phyloP scores from a whole-genome alignment of 1,140 invertebrate genomes.

The Drosophila bocqueti region DNA sequence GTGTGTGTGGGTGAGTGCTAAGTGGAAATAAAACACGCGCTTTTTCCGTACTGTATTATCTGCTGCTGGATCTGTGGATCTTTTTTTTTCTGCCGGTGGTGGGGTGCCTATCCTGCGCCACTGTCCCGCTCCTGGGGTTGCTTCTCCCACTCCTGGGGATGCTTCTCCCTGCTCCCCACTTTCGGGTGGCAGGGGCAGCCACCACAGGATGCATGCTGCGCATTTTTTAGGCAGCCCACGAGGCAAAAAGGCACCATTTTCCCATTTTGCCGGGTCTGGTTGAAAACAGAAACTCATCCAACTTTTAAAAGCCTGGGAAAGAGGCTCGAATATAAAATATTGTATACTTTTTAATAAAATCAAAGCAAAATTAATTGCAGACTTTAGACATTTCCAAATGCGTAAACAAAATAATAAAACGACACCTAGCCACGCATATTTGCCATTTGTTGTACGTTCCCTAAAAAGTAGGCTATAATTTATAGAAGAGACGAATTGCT shows the following conservation, averaged over 20 bases:
- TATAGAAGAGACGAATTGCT: background rate
- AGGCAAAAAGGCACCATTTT: conserved; percentile 53
- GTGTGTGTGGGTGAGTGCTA: conserved; percentile 65
- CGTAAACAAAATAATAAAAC: background rate
- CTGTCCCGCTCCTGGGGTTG: background rate
- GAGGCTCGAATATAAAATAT: background rate
- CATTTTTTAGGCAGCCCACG: conserved; percentile 62
- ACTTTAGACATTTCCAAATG: background rate
- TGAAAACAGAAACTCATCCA: conserved; percentile 30
- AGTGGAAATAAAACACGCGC: conserved; percentile 84
- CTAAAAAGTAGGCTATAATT: conserved; percentile 20
- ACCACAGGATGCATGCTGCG: conserved; percentile 59
- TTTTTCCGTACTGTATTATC: conserved; percentile 79
- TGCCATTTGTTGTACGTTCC: too few species aligned
- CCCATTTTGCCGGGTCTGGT: conserved; percentile 53
- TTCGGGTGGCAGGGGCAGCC: conserved; percentile 4
- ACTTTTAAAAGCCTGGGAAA: background rate
- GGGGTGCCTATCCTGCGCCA: conserved; percentile 2
- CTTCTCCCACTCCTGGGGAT: background rate
- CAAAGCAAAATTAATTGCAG: background rate
- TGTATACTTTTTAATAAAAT: background rate
- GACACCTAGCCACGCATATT: background rate
- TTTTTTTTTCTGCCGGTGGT: conserved; percentile 3
- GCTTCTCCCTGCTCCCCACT: background rate
- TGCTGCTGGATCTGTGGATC: conserved; percentile 48